Conservation (phyloP, 2,797 vertebrate species). For the Argya squamiceps region DNA sequence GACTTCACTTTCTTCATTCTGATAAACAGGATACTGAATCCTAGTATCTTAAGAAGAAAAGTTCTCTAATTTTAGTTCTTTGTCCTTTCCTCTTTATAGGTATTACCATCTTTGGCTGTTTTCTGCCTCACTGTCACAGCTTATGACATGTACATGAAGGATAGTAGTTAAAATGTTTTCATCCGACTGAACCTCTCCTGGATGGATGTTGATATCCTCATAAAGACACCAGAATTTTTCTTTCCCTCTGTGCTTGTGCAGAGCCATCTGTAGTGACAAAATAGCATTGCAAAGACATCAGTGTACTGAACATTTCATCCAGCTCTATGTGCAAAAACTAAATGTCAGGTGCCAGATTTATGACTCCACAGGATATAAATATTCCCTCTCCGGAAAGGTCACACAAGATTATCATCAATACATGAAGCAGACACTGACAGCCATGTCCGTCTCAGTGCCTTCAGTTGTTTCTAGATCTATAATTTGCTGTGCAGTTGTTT, state of each 20-base stretch:
- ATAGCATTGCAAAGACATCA: slow-evolving; percentile 43
- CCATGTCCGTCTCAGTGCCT: slow-evolving; percentile 10
- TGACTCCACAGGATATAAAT: slow-evolving; percentile 51
- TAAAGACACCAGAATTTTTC: not conserved
- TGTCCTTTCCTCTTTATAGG: not conserved
- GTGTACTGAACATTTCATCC: slow-evolving; percentile 51
- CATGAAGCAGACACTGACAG: slow-evolving; percentile 53
- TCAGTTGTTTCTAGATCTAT: slow-evolving; percentile 19
- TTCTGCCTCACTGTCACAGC: not conserved
- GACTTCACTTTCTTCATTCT: not conserved
- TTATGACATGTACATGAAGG: not conserved
- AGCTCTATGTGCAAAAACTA: slow-evolving; percentile 49
- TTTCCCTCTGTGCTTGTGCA: slow-evolving; percentile 11
- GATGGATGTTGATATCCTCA: not conserved
- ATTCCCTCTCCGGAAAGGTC: slow-evolving; percentile 58
- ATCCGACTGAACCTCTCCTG: not conserved
- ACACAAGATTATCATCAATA: slow-evolving; percentile 52
- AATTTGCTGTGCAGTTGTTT: slow-evolving; percentile 56
- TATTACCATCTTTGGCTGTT: not conserved
- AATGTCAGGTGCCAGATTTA: slow-evolving; percentile 64
- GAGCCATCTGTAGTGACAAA: slow-evolving; percentile 62
- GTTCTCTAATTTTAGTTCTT: not conserved
- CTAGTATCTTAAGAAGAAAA: not conserved
- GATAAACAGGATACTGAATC: not conserved
- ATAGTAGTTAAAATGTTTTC: not conserved